A percentile compares a stretch with the other conserved stretches of the same genome.
phyloP scores from a whole-genome alignment of 53 echinoderm and acorn worm species.

The Antedon mediterranea region DNA sequence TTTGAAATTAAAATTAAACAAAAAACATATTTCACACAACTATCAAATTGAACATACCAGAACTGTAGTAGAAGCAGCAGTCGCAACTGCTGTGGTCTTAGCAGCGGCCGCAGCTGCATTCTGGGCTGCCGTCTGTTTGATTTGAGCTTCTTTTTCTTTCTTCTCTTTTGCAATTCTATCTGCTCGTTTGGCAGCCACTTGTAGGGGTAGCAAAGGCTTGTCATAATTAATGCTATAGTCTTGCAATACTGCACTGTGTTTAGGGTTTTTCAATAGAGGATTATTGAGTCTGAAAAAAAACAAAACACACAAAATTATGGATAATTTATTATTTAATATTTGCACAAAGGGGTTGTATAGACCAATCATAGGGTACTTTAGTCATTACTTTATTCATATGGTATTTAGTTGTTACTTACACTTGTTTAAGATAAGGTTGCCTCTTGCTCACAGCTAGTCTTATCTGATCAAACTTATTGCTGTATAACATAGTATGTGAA shows the following conservation, averaged over 20 bases:
- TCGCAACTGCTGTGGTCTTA: constrained; percentile 56
- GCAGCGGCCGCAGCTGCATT: constrained; percentile 47
- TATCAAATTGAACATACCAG: constrained; percentile 62
- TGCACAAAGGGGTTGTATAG: no score
- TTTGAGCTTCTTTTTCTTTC: constrained; percentile 33
- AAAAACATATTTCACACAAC: no score
- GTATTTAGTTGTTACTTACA: constrained; percentile 54
- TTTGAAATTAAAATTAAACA: no score
- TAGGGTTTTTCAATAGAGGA: constrained; percentile 88
- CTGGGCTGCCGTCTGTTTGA: constrained; percentile 41
- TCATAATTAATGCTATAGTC: constrained; percentile 84
- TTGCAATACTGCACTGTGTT: constrained; percentile 82
- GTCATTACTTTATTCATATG: constrained; percentile 41
- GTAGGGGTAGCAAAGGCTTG: constrained; percentile 80
- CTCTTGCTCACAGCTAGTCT: constrained; percentile 69
- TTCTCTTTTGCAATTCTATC: constrained; percentile 89
- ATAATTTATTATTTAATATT: no score
- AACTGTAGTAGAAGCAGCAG: constrained; percentile 62
- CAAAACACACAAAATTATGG: no score
- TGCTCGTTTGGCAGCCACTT: constrained; percentile 81
- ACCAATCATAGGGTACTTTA: neutral
- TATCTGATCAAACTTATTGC: constrained; percentile 84
- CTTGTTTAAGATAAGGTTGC: constrained; percentile 90
- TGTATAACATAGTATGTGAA: constrained; percentile 63
- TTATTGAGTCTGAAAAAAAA: constrained; percentile 52